Conservation (phyloP, 1,140 invertebrate genomes). For the Stegodyphus mimosarum region DNA sequence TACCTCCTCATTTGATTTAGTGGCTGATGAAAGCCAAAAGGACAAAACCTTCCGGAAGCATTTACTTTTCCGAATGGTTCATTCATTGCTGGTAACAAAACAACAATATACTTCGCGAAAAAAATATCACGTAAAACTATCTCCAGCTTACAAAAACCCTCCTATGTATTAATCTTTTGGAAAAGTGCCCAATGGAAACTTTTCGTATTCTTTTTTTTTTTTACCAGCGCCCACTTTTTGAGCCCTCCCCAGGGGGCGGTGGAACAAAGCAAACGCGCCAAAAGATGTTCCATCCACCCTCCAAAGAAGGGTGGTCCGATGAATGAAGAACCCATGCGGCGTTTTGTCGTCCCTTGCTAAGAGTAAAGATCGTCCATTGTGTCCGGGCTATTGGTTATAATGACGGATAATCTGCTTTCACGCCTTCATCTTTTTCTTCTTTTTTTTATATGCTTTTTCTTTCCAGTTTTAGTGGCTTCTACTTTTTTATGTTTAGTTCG, state of each 20-base stretch:
- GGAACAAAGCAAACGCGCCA: slow-evolving; percentile 39
- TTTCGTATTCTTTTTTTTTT: slow-evolving; percentile 8
- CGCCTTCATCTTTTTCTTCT: slow-evolving; percentile 22
- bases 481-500: not conserved
- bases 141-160: slow-evolving; percentile 15
- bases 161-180: slow-evolving; percentile 54
- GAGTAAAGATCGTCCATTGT: slow-evolving; percentile 40
- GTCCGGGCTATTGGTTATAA: slow-evolving; percentile 53
- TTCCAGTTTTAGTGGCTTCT: not conserved
- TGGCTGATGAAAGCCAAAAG: too few species aligned
- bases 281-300: slow-evolving; percentile 29
- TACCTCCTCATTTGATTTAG: too few species aligned
- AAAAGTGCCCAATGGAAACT: slow-evolving; percentile 48
- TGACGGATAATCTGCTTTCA: slow-evolving; percentile 51
- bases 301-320: slow-evolving; percentile 28
- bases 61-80: not conserved
- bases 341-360: slow-evolving; percentile 40
- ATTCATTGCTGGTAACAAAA: slow-evolving; percentile 39
- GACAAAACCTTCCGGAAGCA: slow-evolving; percentile 1
- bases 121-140: slow-evolving; percentile 20
- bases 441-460: not conserved
- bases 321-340: slow-evolving; percentile 40
- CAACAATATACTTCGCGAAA: not conserved
- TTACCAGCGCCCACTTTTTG: slow-evolving; percentile 3
- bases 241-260: slow-evolving; percentile 31